phyloP scores from a whole-genome alignment of 2,888 invertebrate genomes.

The Piscicola geometra region DNA sequence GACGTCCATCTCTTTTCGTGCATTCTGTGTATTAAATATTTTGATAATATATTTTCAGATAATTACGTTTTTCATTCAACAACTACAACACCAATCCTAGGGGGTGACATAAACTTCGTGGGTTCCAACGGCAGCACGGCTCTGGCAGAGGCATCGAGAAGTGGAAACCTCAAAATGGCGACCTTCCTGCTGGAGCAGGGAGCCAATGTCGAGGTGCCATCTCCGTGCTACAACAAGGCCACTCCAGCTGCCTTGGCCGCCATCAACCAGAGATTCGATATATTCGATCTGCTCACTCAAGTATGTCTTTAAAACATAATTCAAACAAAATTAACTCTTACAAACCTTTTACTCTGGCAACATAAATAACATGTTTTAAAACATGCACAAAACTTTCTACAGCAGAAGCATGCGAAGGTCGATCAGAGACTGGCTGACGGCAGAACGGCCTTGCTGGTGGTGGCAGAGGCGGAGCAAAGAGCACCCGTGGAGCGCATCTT shows the following conservation, averaged over 20 bases:
- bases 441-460: slow-evolving; percentile 38
- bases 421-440: slow-evolving; percentile 41
- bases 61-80: neutral
- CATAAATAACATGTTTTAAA: no score
- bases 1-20: no score
- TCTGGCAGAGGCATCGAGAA: slow-evolving; percentile 41
- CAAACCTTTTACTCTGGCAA: no score
- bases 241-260: slow-evolving; percentile 42
- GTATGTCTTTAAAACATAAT: no score
- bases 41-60: neutral
- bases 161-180: slow-evolving; percentile 40
- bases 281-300: slow-evolving; percentile 41
- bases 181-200: slow-evolving; percentile 38
- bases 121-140: slow-evolving; percentile 41
- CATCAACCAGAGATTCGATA: slow-evolving; percentile 31
- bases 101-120: slow-evolving; percentile 41
- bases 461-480: slow-evolving; percentile 37
- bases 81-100: slow-evolving; percentile 22
- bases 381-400: neutral
- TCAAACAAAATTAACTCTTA: no score
- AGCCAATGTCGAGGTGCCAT: slow-evolving; percentile 40
- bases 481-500: slow-evolving; percentile 41
- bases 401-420: slow-evolving; percentile 43
- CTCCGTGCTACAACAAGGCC: slow-evolving; percentile 40
- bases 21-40: no score